phyloP scores from a whole-genome alignment of 1,140 invertebrate genomes.

The Magallana angulata region DNA sequence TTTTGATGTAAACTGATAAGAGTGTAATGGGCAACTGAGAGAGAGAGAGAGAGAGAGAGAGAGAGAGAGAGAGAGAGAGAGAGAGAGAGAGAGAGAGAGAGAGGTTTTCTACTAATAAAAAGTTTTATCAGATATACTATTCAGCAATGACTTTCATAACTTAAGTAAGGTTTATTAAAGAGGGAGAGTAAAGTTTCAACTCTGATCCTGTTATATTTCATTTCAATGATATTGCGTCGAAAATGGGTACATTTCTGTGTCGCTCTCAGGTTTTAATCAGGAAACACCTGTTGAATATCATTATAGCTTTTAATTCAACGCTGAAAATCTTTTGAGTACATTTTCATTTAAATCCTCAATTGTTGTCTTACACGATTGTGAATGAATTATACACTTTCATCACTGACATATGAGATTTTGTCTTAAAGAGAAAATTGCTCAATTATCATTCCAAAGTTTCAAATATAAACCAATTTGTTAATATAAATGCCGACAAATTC shows the following conservation, averaged over 20 bases:
- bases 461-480: background rate
- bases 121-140: too few relatives aligned
- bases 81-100: background rate
- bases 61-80: too few relatives aligned
- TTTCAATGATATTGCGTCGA: background rate
- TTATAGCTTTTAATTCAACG: background rate
- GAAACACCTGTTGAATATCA: background rate
- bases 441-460: background rate
- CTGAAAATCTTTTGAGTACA: background rate
- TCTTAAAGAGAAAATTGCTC: background rate
- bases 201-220: background rate
- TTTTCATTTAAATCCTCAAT: constrained; percentile 20
- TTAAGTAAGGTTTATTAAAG: too few relatives aligned
- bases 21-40: background rate
- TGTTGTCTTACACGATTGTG: background rate
- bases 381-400: background rate
- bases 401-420: background rate
- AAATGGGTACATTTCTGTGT: background rate
- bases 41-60: too few relatives aligned
- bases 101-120: background rate
- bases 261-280: background rate
- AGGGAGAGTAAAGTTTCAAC: too few relatives aligned
- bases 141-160: too few relatives aligned
- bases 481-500: too few relatives aligned
- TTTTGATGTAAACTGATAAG: background rate